Evolutionary conservation across 2,888 invertebrate genomes (phyloP).

Genomic region (Erynnis tages): DNA sequence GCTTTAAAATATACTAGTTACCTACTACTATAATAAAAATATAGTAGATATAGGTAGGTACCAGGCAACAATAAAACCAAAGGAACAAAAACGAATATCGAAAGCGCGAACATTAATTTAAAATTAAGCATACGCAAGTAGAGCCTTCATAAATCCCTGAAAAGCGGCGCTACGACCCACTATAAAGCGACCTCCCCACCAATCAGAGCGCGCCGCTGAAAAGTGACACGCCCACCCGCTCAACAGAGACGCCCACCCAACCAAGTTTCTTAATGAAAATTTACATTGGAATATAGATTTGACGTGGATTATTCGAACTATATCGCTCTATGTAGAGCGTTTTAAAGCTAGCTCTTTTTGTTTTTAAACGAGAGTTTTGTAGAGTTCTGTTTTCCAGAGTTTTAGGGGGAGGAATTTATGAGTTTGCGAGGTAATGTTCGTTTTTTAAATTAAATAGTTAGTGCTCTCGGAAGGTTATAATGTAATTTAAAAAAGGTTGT

Average conservation of each 20-base stretch:
- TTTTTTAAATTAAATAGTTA: no score
- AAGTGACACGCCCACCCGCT: constrained; percentile 77
- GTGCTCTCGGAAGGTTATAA: no score
- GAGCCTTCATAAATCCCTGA: constrained; percentile 46
- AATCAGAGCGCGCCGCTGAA: constrained; percentile 64
- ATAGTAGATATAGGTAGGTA: not conserved
- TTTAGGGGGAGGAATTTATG: no score
- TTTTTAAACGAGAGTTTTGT: no score
- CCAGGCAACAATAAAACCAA: constrained; percentile 9
- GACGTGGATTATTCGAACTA: constrained; percentile 22
- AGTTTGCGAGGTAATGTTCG: no score
- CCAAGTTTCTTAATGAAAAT: constrained; percentile 27
- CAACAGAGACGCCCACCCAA: constrained; percentile 58
- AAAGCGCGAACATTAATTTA: constrained; percentile 21
- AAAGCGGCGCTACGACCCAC: constrained; percentile 64
- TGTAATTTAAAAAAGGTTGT: no score
- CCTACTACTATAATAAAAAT: no score
- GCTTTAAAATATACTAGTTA: no score
- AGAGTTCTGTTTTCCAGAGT: not conserved
- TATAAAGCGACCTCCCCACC: constrained; percentile 59
- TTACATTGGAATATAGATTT: constrained; percentile 22
- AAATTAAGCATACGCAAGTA: constrained; percentile 31
- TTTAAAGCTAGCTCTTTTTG: no score
- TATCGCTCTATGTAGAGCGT: not conserved
- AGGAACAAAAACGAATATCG: constrained; percentile 4